Percentiles rank a stretch among this genome's conserved stretches.
Conservation (phyloP, 2,113 vertebrate genomes). For the Marcusenius ussheri region DNA sequence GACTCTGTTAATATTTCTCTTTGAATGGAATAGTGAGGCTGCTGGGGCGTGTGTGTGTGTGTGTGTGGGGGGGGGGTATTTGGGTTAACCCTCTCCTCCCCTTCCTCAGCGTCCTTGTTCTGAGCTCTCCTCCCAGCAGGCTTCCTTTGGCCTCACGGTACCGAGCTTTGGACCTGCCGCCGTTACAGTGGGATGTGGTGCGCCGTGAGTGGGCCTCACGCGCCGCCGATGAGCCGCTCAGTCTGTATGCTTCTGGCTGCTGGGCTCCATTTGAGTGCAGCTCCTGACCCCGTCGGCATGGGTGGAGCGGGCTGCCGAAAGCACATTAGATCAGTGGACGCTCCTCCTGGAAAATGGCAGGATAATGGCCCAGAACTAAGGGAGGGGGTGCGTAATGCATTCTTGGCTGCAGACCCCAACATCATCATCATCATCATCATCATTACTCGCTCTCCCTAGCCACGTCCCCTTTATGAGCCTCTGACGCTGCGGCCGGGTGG, state of each 20-base stretch:
- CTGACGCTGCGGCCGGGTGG: conserved; percentile 5
- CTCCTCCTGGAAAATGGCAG: neutral
- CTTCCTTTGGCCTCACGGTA: neutral
- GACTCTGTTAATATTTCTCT: conserved; percentile 56
- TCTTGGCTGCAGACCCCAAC: conserved; percentile 26
- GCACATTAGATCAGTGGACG: neutral
- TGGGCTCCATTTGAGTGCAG: neutral
- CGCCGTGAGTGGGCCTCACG: neutral
- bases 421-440: conserved; percentile 29
- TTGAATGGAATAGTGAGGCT: conserved; percentile 27
- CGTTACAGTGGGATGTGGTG: neutral
- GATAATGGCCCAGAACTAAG: conserved; percentile 48
- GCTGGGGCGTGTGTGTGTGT: neutral
- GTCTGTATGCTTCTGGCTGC: neutral
- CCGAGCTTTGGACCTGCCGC: neutral
- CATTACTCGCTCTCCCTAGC: conserved; percentile 28
- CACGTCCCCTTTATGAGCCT: conserved; percentile 36
- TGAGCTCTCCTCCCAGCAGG: neutral
- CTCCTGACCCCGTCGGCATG: neutral
- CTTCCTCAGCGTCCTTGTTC: conserved; percentile 17
- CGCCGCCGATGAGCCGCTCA: neutral
- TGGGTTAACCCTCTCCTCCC: conserved; percentile 43
- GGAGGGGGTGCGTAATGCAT: conserved; percentile 27
- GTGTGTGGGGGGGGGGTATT: conserved; percentile 29
- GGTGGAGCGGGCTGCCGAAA: neutral